These are phyloP conservation scores for Galerucella nymphaeae DNA, from an alignment of 2,888 invertebrate species.

Conservation along the genomic window DNA sequence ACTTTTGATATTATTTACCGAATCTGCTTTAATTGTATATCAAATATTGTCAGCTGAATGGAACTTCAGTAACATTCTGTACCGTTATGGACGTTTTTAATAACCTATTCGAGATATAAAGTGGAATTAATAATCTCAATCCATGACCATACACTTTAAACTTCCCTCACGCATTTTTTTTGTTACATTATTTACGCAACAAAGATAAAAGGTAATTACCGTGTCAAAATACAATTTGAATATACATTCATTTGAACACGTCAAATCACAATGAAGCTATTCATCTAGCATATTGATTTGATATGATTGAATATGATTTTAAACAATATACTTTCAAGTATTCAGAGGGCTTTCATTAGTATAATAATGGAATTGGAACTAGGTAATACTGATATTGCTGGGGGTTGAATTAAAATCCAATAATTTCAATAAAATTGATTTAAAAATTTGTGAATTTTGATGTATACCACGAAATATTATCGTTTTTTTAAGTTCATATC, in stretches of 20 bases:
- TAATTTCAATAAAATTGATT: background rate
- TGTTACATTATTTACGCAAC: conserved; percentile 9
- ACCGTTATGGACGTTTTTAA: too few species aligned
- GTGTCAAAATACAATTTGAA: conserved; percentile 33
- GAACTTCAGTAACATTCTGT: too few species aligned
- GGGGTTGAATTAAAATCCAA: conserved; percentile 13
- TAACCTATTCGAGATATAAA: background rate
- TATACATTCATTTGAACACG: conserved; percentile 25
- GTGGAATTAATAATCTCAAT: background rate
- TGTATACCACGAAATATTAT: background rate
- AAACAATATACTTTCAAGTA: conserved; percentile 30
- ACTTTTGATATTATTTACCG: too few species aligned
- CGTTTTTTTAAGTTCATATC: too few species aligned
- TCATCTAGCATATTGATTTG: conserved; percentile 34
- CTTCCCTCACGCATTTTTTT: background rate
- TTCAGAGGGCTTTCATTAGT: conserved; percentile 25
- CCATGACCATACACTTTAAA: background rate
- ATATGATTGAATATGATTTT: conserved; percentile 34
- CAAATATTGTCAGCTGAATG: too few species aligned
- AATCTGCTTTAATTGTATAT: too few species aligned
- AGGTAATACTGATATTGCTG: conserved; percentile 28
- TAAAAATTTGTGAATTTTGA: background rate
- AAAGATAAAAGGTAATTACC: conserved; percentile 22
- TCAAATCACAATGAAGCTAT: conserved; percentile 30
- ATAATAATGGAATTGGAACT: conserved; percentile 27